Base-by-base conservation (phyloP, 2,113 vertebrate species). In the Lepus timidus region DNA sequence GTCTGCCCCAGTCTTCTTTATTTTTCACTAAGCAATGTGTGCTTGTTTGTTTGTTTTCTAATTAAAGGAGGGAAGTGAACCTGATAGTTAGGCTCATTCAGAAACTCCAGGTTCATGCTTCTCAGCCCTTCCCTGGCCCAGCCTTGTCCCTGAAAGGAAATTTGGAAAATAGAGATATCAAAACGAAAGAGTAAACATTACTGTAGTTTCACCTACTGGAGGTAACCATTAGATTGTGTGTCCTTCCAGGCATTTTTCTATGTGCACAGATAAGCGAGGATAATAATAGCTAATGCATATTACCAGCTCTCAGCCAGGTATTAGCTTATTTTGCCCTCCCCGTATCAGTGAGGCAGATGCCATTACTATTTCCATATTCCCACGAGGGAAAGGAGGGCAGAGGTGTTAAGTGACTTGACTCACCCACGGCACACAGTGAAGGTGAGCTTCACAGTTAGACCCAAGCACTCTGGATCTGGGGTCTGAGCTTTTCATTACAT, bases 71-170 rank as follows among this genome's bases (percentile, higher is more conserved):
- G 19, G 55, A 58, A 58, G 6, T 58, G 55, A 58, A 58, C 55
- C 14, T 58, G 55, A 58, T 58, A 58, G 44, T 44, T 44, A 44
- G 55, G 55, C 55, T 19, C 55, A 58, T 58, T 17, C 55, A 58
- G 55, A 19, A 58, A 19, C 44, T 44, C 44, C 44, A 44, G 44
- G 44, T 44, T 44, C 44, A 44, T 44, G 19, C 55, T 14, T 58
- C 55, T 58, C 13, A 19, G 55, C 55, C 55, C 14, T 19, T 14
- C 12, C 55, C 55, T 58, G 55, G 55, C 55, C 6, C 55, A 58
- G 55, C 55, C 2, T 51, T 44, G 10, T 67, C 31, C 39, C 25
- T 70, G 67, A 95, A 91, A 95, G 65, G 83, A 79, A 87, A 83
- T 64, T 36, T 88, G 39, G 39, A 84, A 82, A 88, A 81, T 55